phyloP scores from a whole-genome alignment of 2,113 vertebrate genomes.

The Thamnaconus septentrionalis region DNA sequence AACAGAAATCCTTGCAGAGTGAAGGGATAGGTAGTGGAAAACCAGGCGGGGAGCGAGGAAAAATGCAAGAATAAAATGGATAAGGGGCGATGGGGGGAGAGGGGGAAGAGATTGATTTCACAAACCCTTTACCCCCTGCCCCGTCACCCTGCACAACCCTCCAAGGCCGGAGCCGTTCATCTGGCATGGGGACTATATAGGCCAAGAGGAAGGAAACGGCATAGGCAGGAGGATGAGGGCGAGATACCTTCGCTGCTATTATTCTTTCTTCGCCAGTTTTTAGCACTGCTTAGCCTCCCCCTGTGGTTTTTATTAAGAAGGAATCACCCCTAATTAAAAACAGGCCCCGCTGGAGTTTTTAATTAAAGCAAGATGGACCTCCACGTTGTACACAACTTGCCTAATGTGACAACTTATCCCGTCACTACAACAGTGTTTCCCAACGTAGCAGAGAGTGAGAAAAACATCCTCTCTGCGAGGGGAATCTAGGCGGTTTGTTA shows the following conservation, averaged over 20 bases:
- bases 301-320: conserved; percentile 81
- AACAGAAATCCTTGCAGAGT: conserved; percentile 43
- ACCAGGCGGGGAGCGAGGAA: conserved; percentile 22
- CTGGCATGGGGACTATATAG: conserved; percentile 63
- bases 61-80: conserved; percentile 37
- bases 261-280: conserved; percentile 80
- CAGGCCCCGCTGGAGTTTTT: conserved; percentile 74
- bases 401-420: conserved; percentile 81
- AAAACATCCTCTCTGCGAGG: conserved; percentile 65
- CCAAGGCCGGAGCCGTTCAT: conserved; percentile 45
- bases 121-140: conserved; percentile 54
- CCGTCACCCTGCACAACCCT: conserved; percentile 52
- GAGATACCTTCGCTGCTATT: conserved; percentile 72
- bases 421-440: conserved; percentile 76
- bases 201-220: conserved; percentile 69
- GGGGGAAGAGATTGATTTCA: conserved; percentile 58
- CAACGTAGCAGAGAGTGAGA: conserved; percentile 55
- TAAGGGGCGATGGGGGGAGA: conserved; percentile 21
- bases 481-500: conserved; percentile 65
- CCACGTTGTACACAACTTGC: conserved; percentile 75
- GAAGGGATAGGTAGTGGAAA: conserved; percentile 29
- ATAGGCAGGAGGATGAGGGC: conserved; percentile 65
- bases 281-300: conserved; percentile 70
- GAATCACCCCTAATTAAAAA: conserved; percentile 82
- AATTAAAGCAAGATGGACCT: conserved; percentile 85